A percentile compares a stretch with the other conserved stretches of the same genome.
Evolutionary conservation across 1,140 invertebrate species (phyloP).

Genomic region (Orius insidiosus): DNA sequence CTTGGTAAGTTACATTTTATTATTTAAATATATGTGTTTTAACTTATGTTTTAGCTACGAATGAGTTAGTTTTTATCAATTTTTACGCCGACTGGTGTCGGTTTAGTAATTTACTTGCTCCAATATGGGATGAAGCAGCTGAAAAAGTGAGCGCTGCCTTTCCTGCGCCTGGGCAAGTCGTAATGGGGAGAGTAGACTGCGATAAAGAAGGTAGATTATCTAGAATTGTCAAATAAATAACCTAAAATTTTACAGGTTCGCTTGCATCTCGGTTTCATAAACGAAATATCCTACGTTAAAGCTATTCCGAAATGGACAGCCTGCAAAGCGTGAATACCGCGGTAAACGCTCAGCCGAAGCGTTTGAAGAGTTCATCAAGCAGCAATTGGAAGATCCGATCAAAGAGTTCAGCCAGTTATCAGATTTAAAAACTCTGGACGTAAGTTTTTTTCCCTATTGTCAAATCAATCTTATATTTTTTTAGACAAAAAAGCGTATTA

Average conservation of each 20-base stretch:
- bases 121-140: conserved; percentile 91
- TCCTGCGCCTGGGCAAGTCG: conserved; percentile 64
- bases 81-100: conserved; percentile 98
- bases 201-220: conserved; percentile 75
- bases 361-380: conserved; percentile 69
- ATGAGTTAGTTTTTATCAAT: conserved; percentile 94
- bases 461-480: conserved; percentile 15
- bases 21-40: not conserved
- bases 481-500: conserved; percentile 64
- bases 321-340: conserved; percentile 88
- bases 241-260: conserved; percentile 32
- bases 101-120: conserved; percentile 88
- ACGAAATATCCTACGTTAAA: conserved; percentile 98
- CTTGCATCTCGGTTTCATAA: conserved; percentile 80
- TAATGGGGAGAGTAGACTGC: conserved; percentile 94
- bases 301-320: conserved; percentile 82
- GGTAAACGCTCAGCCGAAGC: conserved; percentile 68
- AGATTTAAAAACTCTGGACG: conserved; percentile 62
- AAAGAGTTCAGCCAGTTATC: conserved; percentile 55
- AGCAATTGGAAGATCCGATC: conserved; percentile 82
- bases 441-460: conserved; percentile 24
- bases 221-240: conserved; percentile 4
- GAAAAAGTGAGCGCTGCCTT: conserved; percentile 67
- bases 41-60: conserved; percentile 28
- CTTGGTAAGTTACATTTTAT: conserved; percentile 6